These are phyloP conservation scores for Lichenostomus cassidix DNA, from an alignment of 2,113 vertebrate species.

Conservation along the genomic window DNA sequence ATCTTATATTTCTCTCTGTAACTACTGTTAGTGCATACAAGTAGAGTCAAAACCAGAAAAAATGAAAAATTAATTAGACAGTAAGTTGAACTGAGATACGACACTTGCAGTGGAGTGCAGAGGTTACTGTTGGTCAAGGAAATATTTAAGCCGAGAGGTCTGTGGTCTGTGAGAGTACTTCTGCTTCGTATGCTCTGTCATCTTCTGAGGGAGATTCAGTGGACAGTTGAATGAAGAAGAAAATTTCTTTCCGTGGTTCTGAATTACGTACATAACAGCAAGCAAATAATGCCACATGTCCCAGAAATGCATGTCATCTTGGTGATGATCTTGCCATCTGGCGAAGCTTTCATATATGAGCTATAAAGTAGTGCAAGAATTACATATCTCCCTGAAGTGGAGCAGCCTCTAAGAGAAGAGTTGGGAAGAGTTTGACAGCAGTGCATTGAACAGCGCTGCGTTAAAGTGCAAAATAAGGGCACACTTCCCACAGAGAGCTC, in stretches of 20 bases:
- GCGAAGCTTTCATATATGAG: neutral
- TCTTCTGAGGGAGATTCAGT: neutral
- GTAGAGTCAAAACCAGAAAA: neutral
- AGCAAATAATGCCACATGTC: neutral
- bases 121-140: neutral
- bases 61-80: neutral
- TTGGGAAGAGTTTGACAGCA: neutral
- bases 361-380: neutral
- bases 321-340: conserved; percentile 27
- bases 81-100: neutral
- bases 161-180: neutral
- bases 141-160: neutral
- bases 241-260: neutral
- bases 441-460: neutral
- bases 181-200: neutral
- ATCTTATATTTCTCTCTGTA: neutral
- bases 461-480: neutral
- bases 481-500: neutral
- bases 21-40: neutral
- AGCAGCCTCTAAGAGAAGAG: neutral
- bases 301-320: neutral
- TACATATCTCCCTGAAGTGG: neutral
- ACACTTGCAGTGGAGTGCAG: neutral
- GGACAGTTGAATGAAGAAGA: neutral
- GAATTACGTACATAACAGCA: neutral